phyloP scores from a whole-genome alignment of 2,888 invertebrate species.

The Xestia rhomboidea region DNA sequence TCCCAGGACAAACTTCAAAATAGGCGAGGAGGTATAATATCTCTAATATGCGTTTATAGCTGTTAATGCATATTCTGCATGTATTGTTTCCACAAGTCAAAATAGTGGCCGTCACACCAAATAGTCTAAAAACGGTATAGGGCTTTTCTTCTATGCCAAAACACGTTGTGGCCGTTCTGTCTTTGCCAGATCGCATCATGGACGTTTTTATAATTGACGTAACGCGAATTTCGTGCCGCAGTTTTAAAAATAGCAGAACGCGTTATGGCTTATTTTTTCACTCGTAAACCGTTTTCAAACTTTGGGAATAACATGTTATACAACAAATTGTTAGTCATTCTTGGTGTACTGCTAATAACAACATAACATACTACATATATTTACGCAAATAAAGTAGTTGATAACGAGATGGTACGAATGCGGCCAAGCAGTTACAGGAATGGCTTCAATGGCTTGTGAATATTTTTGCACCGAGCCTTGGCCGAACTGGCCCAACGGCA shows the following conservation, averaged over 20 bases:
- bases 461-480: constrained; percentile 80
- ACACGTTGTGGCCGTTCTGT: not conserved
- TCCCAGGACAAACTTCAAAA: not conserved
- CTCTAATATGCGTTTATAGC: not conserved
- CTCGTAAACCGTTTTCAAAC: not conserved
- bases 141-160: not conserved
- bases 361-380: constrained; percentile 27
- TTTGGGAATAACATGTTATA: not conserved
- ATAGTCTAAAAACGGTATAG: not conserved
- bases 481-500: constrained; percentile 83
- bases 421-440: constrained; percentile 78
- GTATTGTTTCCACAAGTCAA: not conserved
- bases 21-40: not conserved
- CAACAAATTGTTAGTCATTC: not conserved
- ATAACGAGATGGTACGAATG: constrained; percentile 74
- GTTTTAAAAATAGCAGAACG: not conserved
- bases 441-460: constrained; percentile 78
- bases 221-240: not conserved
- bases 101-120: not conserved
- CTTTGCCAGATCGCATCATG: not conserved
- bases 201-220: not conserved
- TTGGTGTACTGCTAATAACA: constrained; percentile 26
- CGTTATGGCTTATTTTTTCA: not conserved
- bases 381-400: constrained; percentile 60
- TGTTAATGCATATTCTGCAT: not conserved